These are phyloP conservation scores for Aphelocoma coerulescens DNA, from an alignment of 2,113 vertebrate genomes.

Conservation along the genomic window DNA sequence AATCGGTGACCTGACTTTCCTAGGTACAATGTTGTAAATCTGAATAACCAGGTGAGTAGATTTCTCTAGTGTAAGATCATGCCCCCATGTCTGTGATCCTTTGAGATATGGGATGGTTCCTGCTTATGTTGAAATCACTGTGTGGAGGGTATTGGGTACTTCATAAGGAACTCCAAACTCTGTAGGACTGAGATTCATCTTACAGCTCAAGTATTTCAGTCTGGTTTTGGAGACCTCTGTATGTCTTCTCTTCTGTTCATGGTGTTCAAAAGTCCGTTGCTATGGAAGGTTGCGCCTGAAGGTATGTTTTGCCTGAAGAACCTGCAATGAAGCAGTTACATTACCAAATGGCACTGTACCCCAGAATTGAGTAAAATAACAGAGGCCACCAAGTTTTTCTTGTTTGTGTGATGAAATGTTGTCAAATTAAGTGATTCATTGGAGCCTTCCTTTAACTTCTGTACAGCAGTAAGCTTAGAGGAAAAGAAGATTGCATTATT, in stretches of 20 bases:
- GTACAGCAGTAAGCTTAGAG: conserved; percentile 49
- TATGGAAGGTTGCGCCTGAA: conserved; percentile 3
- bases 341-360: conserved; percentile 7
- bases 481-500: conserved; percentile 51
- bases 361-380: conserved; percentile 22
- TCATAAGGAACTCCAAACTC: conserved; percentile 9
- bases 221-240: conserved; percentile 42
- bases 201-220: not conserved
- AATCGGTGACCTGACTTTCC: conserved; percentile 37
- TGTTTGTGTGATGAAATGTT: conserved; percentile 58
- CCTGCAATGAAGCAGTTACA: conserved; percentile 7
- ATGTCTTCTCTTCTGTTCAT: conserved; percentile 2
- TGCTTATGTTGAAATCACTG: conserved; percentile 31
- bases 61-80: not conserved
- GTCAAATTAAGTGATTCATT: conserved; percentile 55
- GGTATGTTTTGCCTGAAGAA: not conserved
- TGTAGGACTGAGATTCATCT: conserved; percentile 18
- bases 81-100: not conserved
- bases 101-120: not conserved
- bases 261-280: conserved; percentile 35
- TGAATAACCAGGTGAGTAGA: conserved; percentile 47
- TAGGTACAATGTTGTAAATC: conserved; percentile 27
- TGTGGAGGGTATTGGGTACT: not conserved
- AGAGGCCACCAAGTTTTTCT: conserved; percentile 53
- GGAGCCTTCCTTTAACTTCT: conserved; percentile 63